phyloP scores from a whole-genome alignment of 1,140 invertebrate species.

The Trachymyrmex cornetzi region DNA sequence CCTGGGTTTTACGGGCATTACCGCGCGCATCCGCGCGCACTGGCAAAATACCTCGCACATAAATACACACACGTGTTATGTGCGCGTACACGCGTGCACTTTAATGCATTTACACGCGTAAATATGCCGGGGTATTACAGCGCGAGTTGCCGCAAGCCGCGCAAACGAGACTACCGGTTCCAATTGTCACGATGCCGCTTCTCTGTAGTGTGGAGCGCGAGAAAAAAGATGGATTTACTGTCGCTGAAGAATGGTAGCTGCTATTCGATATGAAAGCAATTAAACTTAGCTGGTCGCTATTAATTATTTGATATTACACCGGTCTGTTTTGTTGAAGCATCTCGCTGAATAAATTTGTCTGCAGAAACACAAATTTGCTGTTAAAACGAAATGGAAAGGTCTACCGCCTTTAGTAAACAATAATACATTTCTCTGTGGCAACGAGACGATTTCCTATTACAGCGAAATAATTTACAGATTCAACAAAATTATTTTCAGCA shows the following conservation, averaged over 20 bases:
- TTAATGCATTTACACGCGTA: conserved; percentile 68
- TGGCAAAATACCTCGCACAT: conserved; percentile 55
- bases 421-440: not conserved
- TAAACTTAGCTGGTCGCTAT: not conserved
- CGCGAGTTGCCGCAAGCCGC: not conserved
- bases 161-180: conserved; percentile 33
- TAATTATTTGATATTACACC: conserved; percentile 1
- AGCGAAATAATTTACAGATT: conserved; percentile 19
- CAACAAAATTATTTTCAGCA: conserved; percentile 19
- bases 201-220: not conserved
- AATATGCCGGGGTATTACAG: conserved; percentile 65
- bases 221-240: not conserved
- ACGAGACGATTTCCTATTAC: not conserved
- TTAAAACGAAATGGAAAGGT: not conserved
- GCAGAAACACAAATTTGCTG: not conserved
- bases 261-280: conserved; percentile 2
- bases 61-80: not conserved
- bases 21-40: conserved; percentile 53
- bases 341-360: not conserved
- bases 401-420: not conserved
- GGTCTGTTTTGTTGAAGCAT: conserved; percentile 6
- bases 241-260: not conserved
- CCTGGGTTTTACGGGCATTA: conserved; percentile 78
- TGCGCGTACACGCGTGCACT: not conserved
- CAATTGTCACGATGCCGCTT: not conserved